Conservation (phyloP, 2,797 vertebrate species). For the Mus spretus region DNA sequence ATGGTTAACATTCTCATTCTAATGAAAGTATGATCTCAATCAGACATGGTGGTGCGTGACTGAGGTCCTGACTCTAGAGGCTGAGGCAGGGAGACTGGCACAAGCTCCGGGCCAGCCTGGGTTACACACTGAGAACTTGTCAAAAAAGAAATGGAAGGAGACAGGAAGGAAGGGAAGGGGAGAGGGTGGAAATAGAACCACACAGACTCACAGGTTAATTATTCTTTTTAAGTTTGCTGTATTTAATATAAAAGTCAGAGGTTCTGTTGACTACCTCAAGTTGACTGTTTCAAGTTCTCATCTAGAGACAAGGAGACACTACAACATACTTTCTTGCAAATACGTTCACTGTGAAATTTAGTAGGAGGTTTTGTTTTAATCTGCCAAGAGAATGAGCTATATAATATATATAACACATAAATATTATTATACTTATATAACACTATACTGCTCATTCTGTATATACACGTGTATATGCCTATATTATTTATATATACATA, state of each 20-base stretch:
- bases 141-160: neutral
- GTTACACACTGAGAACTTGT: no score
- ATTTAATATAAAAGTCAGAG: slow-evolving; percentile 13
- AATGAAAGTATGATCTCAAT: neutral
- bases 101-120: neutral
- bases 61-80: neutral
- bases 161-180: neutral
- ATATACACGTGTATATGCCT: neutral
- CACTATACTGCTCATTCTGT: neutral
- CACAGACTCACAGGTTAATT: slow-evolving; percentile 44
- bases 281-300: slow-evolving; percentile 34
- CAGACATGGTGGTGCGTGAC: neutral
- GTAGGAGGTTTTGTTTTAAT: neutral
- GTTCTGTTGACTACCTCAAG: slow-evolving; percentile 40
- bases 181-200: neutral
- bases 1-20: slow-evolving; percentile 1
- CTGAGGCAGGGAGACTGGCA: neutral
- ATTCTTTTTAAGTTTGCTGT: neutral
- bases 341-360: slow-evolving; percentile 57
- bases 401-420: neutral
- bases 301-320: slow-evolving; percentile 4
- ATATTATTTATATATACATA: neutral
- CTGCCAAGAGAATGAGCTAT: neutral
- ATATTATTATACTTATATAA: neutral
- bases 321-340: neutral